phyloP scores from a whole-genome alignment of 2,888 invertebrate genomes.

The Ectemnius continuus region DNA sequence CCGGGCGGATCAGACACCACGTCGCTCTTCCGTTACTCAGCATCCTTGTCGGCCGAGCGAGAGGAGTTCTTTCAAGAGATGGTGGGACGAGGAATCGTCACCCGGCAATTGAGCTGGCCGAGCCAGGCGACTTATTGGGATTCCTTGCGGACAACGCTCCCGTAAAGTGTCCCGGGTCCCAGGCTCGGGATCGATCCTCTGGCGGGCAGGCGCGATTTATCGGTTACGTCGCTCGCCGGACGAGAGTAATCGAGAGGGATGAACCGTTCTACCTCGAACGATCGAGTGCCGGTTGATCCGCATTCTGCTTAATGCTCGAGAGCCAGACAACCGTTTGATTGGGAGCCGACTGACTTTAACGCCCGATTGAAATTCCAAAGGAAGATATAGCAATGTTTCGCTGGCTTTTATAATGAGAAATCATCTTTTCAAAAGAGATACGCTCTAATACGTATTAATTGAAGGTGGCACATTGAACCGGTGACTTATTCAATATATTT shows the following conservation, averaged over 20 bases:
- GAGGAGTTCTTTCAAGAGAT: slow-evolving; percentile 27
- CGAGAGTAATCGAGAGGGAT: slow-evolving; percentile 15
- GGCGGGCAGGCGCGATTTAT: slow-evolving; percentile 34
- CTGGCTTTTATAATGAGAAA: too few species aligned
- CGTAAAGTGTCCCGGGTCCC: slow-evolving; percentile 1
- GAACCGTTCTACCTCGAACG: slow-evolving; percentile 1
- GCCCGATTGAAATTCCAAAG: background rate
- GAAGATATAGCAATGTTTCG: background rate
- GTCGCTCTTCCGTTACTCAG: background rate
- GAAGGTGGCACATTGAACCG: too few species aligned
- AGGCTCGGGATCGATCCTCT: slow-evolving; percentile 37
- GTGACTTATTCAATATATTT: too few species aligned
- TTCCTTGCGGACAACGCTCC: slow-evolving; percentile 46
- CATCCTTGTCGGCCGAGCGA: slow-evolving; percentile 1
- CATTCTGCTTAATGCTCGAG: background rate
- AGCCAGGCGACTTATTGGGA: slow-evolving; percentile 46
- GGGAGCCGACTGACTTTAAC: too few species aligned
- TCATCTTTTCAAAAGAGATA: too few species aligned
- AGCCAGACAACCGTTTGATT: too few species aligned
- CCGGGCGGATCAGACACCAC: too few species aligned
- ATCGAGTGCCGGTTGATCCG: background rate
- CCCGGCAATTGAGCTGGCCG: slow-evolving; percentile 42
- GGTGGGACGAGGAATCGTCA: slow-evolving; percentile 42
- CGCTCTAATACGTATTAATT: too few species aligned
- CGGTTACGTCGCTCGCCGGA: slow-evolving; percentile 18